Percentiles rank a stretch among this genome's conserved stretches.
These are phyloP conservation scores for Idaea biselata DNA, from an alignment of 2,888 invertebrate species.

Conservation along the genomic window DNA sequence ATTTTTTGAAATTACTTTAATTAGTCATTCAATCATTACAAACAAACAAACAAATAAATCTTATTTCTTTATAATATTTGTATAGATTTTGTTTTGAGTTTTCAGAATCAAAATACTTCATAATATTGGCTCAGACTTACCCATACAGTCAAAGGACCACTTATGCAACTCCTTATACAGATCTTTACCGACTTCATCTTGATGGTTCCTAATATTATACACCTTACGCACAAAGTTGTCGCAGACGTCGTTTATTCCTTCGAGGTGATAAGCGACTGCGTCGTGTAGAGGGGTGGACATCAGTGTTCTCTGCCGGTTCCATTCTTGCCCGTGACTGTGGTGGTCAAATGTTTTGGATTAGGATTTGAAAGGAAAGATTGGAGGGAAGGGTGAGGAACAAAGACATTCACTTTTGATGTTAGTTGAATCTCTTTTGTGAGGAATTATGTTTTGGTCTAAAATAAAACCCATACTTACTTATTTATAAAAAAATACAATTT, in stretches of 20 bases:
- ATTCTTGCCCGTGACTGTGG: slow-evolving; percentile 79
- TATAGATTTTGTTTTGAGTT: too few species aligned
- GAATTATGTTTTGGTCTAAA: too few species aligned
- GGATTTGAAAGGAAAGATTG: too few species aligned
- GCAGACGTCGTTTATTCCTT: slow-evolving; percentile 63
- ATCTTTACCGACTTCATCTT: slow-evolving; percentile 82
- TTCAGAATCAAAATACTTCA: too few species aligned
- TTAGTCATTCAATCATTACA: too few species aligned
- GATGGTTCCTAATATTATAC: slow-evolving; percentile 79
- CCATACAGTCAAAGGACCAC: slow-evolving; percentile 86
- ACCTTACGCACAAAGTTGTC: slow-evolving; percentile 67
- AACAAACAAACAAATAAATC: too few species aligned
- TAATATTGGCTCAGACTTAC: slow-evolving; percentile 38
- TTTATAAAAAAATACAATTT: too few species aligned
- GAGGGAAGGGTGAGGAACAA: background rate
- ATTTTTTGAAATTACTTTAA: too few species aligned
- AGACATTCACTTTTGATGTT: too few species aligned
- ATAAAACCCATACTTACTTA: too few species aligned
- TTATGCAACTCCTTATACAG: slow-evolving; percentile 82
- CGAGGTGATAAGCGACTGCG: slow-evolving; percentile 52
- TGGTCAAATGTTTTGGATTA: background rate
- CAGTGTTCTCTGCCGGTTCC: slow-evolving; percentile 77
- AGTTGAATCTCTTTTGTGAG: too few species aligned
- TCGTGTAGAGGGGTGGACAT: slow-evolving; percentile 71
- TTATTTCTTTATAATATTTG: too few species aligned